Evolutionary conservation across 2,888 invertebrate genomes (phyloP), one percentile per base, ranked within the genome.

Genomic region (Elmis aenea): DNA sequence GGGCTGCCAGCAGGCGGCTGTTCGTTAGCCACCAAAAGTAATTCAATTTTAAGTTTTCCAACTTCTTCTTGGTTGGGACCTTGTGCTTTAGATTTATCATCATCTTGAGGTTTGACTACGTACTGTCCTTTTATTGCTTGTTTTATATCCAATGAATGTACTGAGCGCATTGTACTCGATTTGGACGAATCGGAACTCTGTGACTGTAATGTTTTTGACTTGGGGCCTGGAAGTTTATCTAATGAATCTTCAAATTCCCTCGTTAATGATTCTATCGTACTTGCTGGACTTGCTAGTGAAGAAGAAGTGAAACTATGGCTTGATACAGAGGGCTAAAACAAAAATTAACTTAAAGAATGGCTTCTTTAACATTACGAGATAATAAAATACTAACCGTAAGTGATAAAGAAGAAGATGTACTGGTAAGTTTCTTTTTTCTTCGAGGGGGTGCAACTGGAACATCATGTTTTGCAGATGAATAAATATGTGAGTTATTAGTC

Each of bases 211-310:
- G 21, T 37, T 13, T 44, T 47, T 4, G 45, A 34, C 33, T 52
- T 46, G 5, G 44, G 36, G 27, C 52, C 53, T 13, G 61, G 59
- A 15, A 62, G 48, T 24, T 59, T 60, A 50, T 80, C 79, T 33
- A 91, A 76, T 13, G 87, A 85, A 65, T 86, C 84, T 62, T 90
- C 89, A 56, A 90, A 82, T 70, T 89, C 89, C 59, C 83, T 71
- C 2, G 86, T 83, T 41, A 87, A 70, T 0, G 83, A 84, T 63
- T 85, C 85, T 45, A 86, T 83, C 26, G 85, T 85, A 65, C 83
- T 83, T 28, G 83, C 83, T 11, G 86, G 85, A 60, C 84, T 85
- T 33, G 82, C 82, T 51, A 85, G 68, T 14, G 81, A 74, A 54
- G 68, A 65, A 8, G 71, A 69, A 36, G 72, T 70, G 39, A 66